A percentile compares a stretch with the other conserved stretches of the same genome.
These are phyloP conservation scores for Drosophila cardini DNA, from an alignment of 1,140 invertebrate genomes.

Conservation along the genomic window DNA sequence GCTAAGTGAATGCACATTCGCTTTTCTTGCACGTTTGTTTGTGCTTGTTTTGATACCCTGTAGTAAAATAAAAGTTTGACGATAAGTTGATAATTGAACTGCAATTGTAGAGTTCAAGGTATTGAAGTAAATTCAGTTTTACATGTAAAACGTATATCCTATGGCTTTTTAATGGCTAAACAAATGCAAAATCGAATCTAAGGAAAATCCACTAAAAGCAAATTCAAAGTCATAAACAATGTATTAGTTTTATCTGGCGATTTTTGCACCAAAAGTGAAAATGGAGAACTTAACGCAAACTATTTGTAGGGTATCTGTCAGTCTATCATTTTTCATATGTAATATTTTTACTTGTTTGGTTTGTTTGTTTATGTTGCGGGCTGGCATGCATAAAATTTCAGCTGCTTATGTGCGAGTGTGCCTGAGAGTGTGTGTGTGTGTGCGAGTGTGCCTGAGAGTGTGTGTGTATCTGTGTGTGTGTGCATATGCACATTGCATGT, in stretches of 20 bases:
- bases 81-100: no score
- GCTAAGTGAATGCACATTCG: constrained; percentile 33
- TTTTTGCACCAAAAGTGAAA: no score
- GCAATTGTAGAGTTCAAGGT: no score
- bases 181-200: no score
- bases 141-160: no score
- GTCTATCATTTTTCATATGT: neutral
- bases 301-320: constrained; percentile 20
- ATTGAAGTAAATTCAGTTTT: no score
- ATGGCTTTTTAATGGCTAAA: no score
- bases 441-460: constrained; percentile 13
- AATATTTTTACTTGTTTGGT: constrained; percentile 28
- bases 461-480: constrained; percentile 9
- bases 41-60: constrained; percentile 27
- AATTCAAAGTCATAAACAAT: no score
- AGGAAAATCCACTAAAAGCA: no score
- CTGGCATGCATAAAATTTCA: constrained; percentile 61
- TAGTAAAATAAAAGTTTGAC: constrained; percentile 10
- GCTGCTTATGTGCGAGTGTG: constrained; percentile 53
- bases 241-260: no score
- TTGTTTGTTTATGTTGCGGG: constrained; percentile 54
- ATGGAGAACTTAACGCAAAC: no score
- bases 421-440: constrained; percentile 17
- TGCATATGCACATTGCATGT: constrained; percentile 46
- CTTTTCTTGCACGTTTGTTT: neutral